Evolutionary conservation across 2,888 invertebrate species (phyloP).

Genomic region (Galeruca laticollis): DNA sequence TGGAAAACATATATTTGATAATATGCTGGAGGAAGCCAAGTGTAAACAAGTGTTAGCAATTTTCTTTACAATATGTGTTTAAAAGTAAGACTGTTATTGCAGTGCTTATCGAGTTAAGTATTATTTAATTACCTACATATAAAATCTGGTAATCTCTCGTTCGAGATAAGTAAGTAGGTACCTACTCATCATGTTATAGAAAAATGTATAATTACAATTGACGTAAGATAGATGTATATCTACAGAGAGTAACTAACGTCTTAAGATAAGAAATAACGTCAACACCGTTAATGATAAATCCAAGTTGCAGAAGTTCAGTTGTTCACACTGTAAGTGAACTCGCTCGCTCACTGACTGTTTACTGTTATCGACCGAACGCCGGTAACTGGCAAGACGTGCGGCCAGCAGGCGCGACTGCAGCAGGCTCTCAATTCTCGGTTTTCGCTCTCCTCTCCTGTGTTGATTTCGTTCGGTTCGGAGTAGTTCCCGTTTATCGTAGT

Average conservation of each 20-base stretch:
- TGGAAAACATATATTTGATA: neutral
- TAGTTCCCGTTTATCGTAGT: slow-evolving; percentile 22
- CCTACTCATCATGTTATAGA: neutral
- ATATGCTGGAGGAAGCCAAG: neutral
- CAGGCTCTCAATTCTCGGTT: slow-evolving; percentile 11
- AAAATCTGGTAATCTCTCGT: slow-evolving; percentile 21
- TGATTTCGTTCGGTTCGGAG: slow-evolving; percentile 23
- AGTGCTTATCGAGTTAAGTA: slow-evolving; percentile 10
- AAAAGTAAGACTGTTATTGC: slow-evolving; percentile 11
- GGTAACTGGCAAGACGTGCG: slow-evolving; percentile 16
- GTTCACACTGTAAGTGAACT: slow-evolving; percentile 20
- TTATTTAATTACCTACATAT: slow-evolving; percentile 8
- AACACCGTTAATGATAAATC: slow-evolving; percentile 27
- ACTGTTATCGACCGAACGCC: slow-evolving; percentile 15
- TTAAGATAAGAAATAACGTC: slow-evolving; percentile 32
- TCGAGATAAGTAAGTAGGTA: slow-evolving; percentile 8
- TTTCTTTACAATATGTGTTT: slow-evolving; percentile 14
- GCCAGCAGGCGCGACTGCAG: slow-evolving; percentile 15
- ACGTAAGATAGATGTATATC: slow-evolving; percentile 20
- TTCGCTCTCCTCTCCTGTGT: slow-evolving; percentile 19
- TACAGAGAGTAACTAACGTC: slow-evolving; percentile 11
- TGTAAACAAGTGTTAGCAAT: slow-evolving; percentile 18
- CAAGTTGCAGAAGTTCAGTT: slow-evolving; percentile 27
- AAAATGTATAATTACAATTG: slow-evolving; percentile 1
- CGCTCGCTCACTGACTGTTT: slow-evolving; percentile 18